Base-by-base conservation (phyloP, 2,888 invertebrate genomes). In the Mantis religiosa region DNA sequence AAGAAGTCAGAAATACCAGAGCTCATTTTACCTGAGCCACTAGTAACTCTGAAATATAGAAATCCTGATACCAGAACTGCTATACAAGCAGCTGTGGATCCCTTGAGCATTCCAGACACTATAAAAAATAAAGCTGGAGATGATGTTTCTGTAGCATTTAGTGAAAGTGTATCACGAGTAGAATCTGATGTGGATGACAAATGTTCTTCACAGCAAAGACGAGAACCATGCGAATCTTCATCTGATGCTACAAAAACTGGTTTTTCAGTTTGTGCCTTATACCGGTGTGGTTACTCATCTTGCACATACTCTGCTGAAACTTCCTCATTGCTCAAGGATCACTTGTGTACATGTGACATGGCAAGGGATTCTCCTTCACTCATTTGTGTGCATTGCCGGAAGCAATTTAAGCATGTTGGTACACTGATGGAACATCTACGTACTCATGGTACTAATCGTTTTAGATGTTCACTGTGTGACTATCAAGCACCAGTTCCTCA, bases 391-490 rank as follows among this genome's bases (percentile, higher is more conserved):
- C 95, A 95, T 91, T 95, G 95, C 90, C 91, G 92, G 27, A 94
- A 94, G 90, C 91, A 91, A 9, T 94, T 95, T 87, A 93, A 94
- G 89, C 93, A 85, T 41, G 88, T 54, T 91, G 82, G 86, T 91
- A 2, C 90, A 28, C 14, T 88, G 27, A 14, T 90, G n/a, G 94
- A 95, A 9, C 96, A 96, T 91, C 92, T 96, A 27, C 94, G 94
- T 90, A 92, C 93, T 3, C 96, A 96, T 90, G 95, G 95, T 0
- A 92, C 94, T 0, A 94, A 94, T 90, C 93, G 95, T 15, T 95
- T 94, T 90, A 93, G 94, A 15, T 96, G 96, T 91, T 94, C 94
- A 8, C 87, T 95, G 41, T 96, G 96, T 91, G 92, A 93, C 82
- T 92, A 93, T 88, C 93, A 93, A 2, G 92, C 92, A 2, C 89